Base-by-base conservation (phyloP, 2,888 invertebrate genomes). In the Dynastes hyllus region DNA sequence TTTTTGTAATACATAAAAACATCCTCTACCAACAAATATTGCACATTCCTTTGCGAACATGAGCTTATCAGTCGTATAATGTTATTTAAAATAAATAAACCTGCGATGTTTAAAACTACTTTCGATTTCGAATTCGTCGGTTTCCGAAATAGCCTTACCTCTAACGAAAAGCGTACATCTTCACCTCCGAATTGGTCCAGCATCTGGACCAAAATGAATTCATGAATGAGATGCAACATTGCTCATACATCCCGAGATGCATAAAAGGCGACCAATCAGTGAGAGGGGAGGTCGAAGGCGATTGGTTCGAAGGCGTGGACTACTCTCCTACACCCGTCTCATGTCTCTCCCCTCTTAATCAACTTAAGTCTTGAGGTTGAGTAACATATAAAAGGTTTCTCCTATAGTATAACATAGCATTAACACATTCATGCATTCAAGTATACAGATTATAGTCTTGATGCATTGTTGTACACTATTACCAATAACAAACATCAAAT, bases 301-400 rank as follows among this genome's bases (percentile, higher is more conserved):
- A 83, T 83, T 83, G 83, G 83, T 55, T 79, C 63, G 79, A 67
- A 70, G 71, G 77, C 70, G 77, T 58, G 69, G 45, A 70, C 80
- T 78, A 58, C 22, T 78, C 80, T 75, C 80, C 79, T 78, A 79
- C 76, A 78, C 81, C 81, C 79, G 82, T 80, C 81, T 81, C 81
- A 67, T 78, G 79, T 79, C 77, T 77, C 79, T 82, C 84, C 84
- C 83, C 83, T 82, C 82, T 82, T 75, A 78, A 81, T 69, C 78
- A 79, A 80, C 83, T 83, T 83, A 84, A 84, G 82, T 82, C 82
- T 80, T 81, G 82, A 82, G 82, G 81, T 84, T 84, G 82, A 83
- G 82, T 82, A 84, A 84, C 81, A 83, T 84, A 84, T 84, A 84
- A 81, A 84, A 84, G 84, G 82, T 83, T 83, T 83, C 82, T 79